Evolutionary conservation across 2,113 vertebrate species (phyloP).

Genomic region (Fulica atra): DNA sequence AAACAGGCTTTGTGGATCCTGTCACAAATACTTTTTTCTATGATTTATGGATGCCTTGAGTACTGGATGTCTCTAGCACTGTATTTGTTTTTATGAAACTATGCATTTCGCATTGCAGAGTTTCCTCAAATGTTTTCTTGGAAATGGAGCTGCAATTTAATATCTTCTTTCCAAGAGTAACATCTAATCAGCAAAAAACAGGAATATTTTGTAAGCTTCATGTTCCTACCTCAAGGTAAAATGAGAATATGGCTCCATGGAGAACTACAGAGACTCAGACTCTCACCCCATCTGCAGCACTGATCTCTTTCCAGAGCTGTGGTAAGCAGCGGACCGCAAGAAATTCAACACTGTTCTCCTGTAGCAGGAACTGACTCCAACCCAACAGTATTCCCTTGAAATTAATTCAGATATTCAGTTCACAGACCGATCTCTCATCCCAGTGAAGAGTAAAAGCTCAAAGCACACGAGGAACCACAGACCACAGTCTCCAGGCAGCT

Average conservation of each 20-base stretch:
- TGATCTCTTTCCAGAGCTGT: not conserved
- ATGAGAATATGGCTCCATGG: not conserved
- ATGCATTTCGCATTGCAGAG: not conserved
- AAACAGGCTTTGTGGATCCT: not conserved
- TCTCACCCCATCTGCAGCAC: not conserved
- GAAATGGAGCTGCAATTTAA: not conserved
- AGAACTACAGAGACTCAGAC: not conserved
- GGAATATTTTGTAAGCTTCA: not conserved
- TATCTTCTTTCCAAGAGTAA: conserved; percentile 33
- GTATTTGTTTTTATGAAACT: not conserved
- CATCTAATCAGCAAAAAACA: not conserved
- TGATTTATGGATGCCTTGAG: not conserved
- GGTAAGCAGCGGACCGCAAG: not conserved
- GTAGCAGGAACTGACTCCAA: not conserved
- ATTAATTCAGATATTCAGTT: not conserved
- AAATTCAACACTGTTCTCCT: not conserved
- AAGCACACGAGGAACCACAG: not conserved
- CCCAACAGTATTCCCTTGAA: not conserved
- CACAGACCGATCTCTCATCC: not conserved
- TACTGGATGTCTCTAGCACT: not conserved
- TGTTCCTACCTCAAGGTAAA: not conserved
- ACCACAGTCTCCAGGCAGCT: not conserved
- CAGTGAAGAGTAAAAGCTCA: not conserved
- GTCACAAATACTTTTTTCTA: not conserved
- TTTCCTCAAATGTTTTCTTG: not conserved